phyloP scores from a whole-genome alignment of 1,140 invertebrate species.

The Tigriopus japonicus region DNA sequence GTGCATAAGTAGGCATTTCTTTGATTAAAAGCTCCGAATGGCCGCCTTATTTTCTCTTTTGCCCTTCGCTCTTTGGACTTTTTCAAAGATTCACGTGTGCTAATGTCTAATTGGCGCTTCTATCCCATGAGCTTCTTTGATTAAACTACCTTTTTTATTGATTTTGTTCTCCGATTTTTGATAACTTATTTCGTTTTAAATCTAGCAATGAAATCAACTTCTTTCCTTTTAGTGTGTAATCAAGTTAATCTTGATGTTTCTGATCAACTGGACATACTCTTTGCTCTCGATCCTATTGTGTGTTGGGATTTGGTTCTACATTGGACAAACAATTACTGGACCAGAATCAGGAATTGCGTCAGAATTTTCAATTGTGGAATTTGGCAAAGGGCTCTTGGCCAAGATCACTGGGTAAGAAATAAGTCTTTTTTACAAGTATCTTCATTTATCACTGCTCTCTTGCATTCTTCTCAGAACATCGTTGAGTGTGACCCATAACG shows the following conservation, averaged over 20 bases:
- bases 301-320: slow-evolving; percentile 74
- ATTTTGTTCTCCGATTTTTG: no score
- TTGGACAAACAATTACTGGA: slow-evolving; percentile 78
- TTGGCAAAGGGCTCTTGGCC: slow-evolving; percentile 52
- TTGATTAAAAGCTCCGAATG: no score
- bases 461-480: not conserved
- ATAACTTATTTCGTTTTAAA: no score
- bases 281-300: slow-evolving; percentile 55
- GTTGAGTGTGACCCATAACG: slow-evolving; percentile 38
- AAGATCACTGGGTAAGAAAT: slow-evolving; percentile 51
- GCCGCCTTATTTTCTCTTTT: no score
- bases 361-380: slow-evolving; percentile 66
- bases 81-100: no score
- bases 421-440: slow-evolving; percentile 17
- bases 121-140: no score
- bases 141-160: no score
- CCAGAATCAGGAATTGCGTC: slow-evolving; percentile 73
- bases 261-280: slow-evolving; percentile 81
- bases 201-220: no score
- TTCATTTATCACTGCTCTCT: slow-evolving; percentile 7
- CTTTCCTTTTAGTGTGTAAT: slow-evolving; percentile 43
- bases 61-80: no score
- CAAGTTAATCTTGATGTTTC: slow-evolving; percentile 73
- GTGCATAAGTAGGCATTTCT: no score
- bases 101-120: no score